Evolutionary conservation across 2,797 vertebrate species (phyloP).

Genomic region (Schizopygopsis malacanthus): DNA sequence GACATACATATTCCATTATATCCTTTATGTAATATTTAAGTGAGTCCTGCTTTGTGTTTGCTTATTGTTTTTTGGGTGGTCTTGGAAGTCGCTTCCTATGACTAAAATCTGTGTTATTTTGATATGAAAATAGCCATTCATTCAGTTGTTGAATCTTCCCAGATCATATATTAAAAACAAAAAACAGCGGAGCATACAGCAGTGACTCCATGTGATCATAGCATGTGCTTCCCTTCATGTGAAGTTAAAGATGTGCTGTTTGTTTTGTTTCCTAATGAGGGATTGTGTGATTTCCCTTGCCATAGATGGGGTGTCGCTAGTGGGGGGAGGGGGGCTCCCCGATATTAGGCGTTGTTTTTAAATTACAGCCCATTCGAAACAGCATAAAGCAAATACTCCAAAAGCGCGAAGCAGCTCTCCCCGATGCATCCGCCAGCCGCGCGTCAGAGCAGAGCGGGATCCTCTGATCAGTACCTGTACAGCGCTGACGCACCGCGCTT

Average conservation of each 20-base stretch:
- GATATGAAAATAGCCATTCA: constrained; percentile 2
- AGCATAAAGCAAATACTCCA: no score
- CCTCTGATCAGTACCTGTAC: no score
- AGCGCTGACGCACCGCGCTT: no score
- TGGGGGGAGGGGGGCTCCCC: no score
- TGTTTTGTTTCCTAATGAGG: constrained; percentile 3
- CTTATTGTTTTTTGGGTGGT: neutral
- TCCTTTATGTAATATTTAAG: neutral
- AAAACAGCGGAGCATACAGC: neutral
- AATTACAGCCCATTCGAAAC: no score
- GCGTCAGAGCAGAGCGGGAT: no score
- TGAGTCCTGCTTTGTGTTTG: neutral
- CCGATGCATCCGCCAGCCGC: no score
- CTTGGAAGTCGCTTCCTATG: neutral
- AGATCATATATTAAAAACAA: constrained; percentile 19
- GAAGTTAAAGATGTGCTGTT: neutral
- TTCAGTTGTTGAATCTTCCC: constrained; percentile 1
- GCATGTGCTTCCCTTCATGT: neutral
- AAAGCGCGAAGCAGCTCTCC: no score
- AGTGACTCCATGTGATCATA: constrained; percentile 8
- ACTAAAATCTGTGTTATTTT: neutral
- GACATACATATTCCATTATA: no score
- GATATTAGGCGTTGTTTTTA: no score
- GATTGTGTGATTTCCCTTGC: constrained; percentile 20
- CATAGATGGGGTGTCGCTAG: neutral